Conservation (phyloP, 2,797 vertebrate genomes). For the Notamacropus eugenii region DNA sequence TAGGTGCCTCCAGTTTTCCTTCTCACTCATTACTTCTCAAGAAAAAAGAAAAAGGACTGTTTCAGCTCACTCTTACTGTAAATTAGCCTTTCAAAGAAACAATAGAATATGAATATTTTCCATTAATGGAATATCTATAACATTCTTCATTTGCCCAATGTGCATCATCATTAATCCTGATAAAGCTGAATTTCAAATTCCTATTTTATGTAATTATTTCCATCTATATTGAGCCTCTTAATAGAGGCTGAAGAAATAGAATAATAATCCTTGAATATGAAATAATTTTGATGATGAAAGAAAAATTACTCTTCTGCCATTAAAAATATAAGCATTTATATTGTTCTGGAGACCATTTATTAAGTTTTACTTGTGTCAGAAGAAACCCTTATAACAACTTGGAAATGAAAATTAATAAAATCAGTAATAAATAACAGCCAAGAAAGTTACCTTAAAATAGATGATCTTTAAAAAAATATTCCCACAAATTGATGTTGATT, state of each 20-base stretch:
- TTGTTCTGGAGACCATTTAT: neutral
- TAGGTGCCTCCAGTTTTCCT: conserved; percentile 49
- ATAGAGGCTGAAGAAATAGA: neutral
- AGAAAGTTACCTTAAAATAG: neutral
- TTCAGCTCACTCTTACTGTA: neutral
- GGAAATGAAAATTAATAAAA: neutral
- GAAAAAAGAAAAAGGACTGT: conserved; percentile 18
- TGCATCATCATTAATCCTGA: accelerated
- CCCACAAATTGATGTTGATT: neutral
- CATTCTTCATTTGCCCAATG: neutral
- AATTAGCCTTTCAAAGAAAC: neutral
- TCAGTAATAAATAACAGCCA: neutral
- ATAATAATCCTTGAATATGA: neutral
- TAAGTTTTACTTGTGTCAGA: neutral
- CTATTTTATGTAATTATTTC: neutral
- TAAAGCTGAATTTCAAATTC: neutral
- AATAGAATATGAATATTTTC: neutral
- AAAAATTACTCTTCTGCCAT: neutral
- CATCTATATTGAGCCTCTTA: neutral
- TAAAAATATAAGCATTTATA: neutral
- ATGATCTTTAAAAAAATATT: neutral
- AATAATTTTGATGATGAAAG: neutral
- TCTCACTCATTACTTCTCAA: conserved; percentile 7
- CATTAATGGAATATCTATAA: accelerated
- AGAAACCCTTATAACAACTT: neutral